A percentile compares a stretch with the other conserved stretches of the same genome.
Evolutionary conservation across 2,113 vertebrate genomes (phyloP).

Genomic region (Sardina pilchardus): DNA sequence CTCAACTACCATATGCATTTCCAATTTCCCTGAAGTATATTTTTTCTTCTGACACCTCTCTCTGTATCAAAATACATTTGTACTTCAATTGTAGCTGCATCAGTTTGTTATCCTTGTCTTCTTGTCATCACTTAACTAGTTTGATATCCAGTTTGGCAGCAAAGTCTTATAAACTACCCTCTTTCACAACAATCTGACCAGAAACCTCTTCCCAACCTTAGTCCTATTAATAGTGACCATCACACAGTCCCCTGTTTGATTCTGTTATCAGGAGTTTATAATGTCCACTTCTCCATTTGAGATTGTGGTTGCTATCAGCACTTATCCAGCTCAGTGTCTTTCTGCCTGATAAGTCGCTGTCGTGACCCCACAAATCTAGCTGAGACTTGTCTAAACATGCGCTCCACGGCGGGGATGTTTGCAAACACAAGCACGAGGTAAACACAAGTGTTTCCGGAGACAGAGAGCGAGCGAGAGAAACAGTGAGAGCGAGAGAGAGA

Average conservation of each 20-base stretch:
- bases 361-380: slow-evolving; percentile 63
- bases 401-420: slow-evolving; percentile 65
- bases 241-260: slow-evolving; percentile 35
- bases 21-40: neutral
- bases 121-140: neutral
- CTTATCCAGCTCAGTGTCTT: neutral
- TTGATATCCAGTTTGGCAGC: neutral
- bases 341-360: slow-evolving; percentile 43
- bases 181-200: neutral
- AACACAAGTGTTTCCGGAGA: slow-evolving; percentile 49
- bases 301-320: neutral
- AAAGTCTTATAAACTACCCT: neutral
- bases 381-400: slow-evolving; percentile 68
- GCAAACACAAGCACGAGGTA: slow-evolving; percentile 66
- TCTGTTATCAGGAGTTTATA: slow-evolving; percentile 38
- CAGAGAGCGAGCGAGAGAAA: neutral
- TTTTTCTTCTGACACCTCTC: neutral
- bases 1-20: neutral
- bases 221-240: slow-evolving; percentile 25
- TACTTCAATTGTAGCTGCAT: neutral
- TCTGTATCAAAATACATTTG: neutral
- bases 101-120: neutral
- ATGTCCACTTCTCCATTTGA: slow-evolving; percentile 32
- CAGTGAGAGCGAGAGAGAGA: neutral
- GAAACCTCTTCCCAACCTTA: neutral